Base-by-base conservation (phyloP, 1,140 invertebrate species). In the Brachionus asplanchnoidis region DNA sequence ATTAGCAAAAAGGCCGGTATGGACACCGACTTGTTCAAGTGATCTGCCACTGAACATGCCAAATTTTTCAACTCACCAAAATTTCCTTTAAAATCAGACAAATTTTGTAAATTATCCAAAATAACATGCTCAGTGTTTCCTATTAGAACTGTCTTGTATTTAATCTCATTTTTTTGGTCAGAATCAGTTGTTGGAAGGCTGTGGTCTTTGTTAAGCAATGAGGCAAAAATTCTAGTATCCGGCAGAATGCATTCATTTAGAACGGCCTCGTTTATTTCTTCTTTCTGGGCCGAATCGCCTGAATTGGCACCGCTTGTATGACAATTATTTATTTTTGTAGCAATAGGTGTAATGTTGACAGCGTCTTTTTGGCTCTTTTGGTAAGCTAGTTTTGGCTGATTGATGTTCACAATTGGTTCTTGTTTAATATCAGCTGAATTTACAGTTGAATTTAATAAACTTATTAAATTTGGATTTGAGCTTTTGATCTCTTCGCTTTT, bases 41-140 rank as follows among this genome's bases (percentile, higher is more conserved):
- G 73, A n/a, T 50, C 42, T 50, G 73, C 40, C 20, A 77, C 73
- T 2, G 73, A 50, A 17, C 73, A 77, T 4, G 73, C 73, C 20
- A 77, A 77, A 50, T 77, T 77, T 77, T 77, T 77, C 20, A 77
- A 28, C 5, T 77, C 73, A 14, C 20, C 26, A 77, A 77, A 77
- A 77, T 77, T 77, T 26, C 73, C 73, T 32, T 77, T 77, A 77
- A 77, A 77, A 77, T 77, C 73, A 26, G 73, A 77, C 42, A 77
- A 77, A 77, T 77, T 77, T 50, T 77, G 73, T 3, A 77, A 28
- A 77, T 77, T 77, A 26, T 77, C 73, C 26, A 77, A 77, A 77
- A 77, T 77, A 77, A 77, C 73, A 20, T 77, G 73, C 26, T 77
- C 73, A 77, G 73, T 77, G n/a, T 77, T 77, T 20, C 73, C 73